Percentiles rank a stretch among this genome's conserved stretches.
phyloP scores from a whole-genome alignment of 2,888 invertebrate species.

The Anoncus sp. region DNA sequence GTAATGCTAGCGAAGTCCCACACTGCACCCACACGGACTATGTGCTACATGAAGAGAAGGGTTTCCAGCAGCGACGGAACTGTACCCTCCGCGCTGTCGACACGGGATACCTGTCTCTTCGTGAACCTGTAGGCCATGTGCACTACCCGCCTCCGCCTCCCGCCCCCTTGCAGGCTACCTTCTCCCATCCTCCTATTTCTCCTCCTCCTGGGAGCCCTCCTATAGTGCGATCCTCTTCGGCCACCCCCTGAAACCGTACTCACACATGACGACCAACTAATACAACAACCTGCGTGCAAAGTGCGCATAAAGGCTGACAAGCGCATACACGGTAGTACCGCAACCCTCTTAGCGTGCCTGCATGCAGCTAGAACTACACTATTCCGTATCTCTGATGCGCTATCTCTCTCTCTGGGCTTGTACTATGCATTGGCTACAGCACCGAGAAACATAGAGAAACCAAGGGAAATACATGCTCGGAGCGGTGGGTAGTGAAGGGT shows the following conservation, averaged over 20 bases:
- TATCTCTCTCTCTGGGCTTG: slow-evolving; percentile 16
- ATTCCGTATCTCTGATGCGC: slow-evolving; percentile 60
- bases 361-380: slow-evolving; percentile 72
- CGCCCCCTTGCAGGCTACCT: slow-evolving; percentile 38
- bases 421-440: slow-evolving; percentile 77
- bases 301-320: slow-evolving; percentile 42
- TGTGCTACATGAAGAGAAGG: slow-evolving; percentile 31
- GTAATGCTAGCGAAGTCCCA: slow-evolving; percentile 54
- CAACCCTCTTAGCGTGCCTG: slow-evolving; percentile 61
- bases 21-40: slow-evolving; percentile 28
- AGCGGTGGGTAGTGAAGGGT: slow-evolving; percentile 47
- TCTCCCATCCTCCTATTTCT: slow-evolving; percentile 45
- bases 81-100: slow-evolving; percentile 62
- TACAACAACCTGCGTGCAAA: neutral
- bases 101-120: slow-evolving; percentile 77
- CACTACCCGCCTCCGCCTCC: slow-evolving; percentile 68
- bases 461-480: slow-evolving; percentile 55
- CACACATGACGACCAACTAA: slow-evolving; percentile 8
- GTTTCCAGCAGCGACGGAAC: slow-evolving; percentile 46
- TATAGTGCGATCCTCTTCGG: slow-evolving; percentile 46
- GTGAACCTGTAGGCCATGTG: slow-evolving; percentile 72
- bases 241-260: slow-evolving; percentile 44
- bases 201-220: slow-evolving; percentile 39
- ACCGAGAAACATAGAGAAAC: slow-evolving; percentile 70
- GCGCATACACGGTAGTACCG: slow-evolving; percentile 66